phyloP scores from a whole-genome alignment of 2,888 invertebrate genomes.

The Odontothrips loti region DNA sequence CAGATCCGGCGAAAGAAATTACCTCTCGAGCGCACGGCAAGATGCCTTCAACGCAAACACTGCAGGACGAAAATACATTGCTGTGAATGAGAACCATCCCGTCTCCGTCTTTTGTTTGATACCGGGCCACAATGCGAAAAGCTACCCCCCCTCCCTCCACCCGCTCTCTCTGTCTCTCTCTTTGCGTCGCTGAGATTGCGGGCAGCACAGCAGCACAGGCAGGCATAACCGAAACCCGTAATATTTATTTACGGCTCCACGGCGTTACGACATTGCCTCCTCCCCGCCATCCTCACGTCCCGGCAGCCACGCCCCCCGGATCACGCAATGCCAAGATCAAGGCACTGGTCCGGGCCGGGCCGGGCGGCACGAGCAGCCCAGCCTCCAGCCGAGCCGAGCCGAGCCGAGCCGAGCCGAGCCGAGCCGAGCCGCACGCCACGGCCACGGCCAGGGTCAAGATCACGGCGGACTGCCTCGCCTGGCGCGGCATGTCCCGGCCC shows the following conservation, averaged over 20 bases:
- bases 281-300: neutral
- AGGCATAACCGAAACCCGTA: slow-evolving; percentile 1
- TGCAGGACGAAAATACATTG: no score
- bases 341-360: neutral
- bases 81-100: no score
- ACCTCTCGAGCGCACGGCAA: no score
- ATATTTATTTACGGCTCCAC: neutral
- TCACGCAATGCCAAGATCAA: slow-evolving; percentile 22
- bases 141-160: neutral
- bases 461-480: neutral
- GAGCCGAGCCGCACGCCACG: neutral
- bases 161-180: neutral
- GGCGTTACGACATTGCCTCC: neutral
- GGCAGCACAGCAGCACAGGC: neutral
- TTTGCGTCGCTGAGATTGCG: neutral
- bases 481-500: neutral
- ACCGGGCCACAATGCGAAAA: no score
- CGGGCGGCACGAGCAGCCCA: no score
- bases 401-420: no score
- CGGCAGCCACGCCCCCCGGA: neutral
- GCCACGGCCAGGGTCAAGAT: slow-evolving; percentile 7
- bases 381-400: no score
- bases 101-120: no score
- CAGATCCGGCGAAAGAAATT: no score
- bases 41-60: no score